Conservation (phyloP, 2,797 vertebrate species). For the Gymnopithys bicolor region DNA sequence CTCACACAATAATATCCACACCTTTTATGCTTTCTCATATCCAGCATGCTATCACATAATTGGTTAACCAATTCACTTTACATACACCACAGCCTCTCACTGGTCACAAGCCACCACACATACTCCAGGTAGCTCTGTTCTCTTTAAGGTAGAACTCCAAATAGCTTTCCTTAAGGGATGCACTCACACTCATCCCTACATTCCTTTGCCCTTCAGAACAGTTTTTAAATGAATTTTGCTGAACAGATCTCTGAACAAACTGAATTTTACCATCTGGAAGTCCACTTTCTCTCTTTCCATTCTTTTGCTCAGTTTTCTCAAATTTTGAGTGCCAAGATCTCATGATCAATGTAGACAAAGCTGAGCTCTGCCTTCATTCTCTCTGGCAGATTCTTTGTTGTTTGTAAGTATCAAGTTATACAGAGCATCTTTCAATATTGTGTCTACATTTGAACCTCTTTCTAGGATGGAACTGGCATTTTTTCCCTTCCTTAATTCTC, state of each 20-base stretch:
- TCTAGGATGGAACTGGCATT: not conserved
- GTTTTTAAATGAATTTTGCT: not conserved
- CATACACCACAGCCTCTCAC: too few relatives aligned
- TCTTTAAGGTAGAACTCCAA: too few relatives aligned
- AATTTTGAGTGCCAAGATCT: not conserved
- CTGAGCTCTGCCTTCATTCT: not conserved
- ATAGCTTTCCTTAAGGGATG: too few relatives aligned
- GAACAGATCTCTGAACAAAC: not conserved
- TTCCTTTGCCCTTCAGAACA: not conserved
- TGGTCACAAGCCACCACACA: too few relatives aligned
- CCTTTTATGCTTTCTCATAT: too few relatives aligned
- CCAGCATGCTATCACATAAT: too few relatives aligned
- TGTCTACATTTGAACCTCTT: not conserved
- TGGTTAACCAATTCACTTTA: too few relatives aligned
- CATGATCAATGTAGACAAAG: not conserved
- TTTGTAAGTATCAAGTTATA: not conserved
- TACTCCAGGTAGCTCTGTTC: too few relatives aligned
- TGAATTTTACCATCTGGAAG: not conserved
- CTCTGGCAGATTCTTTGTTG: not conserved
- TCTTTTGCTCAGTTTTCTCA: not conserved
- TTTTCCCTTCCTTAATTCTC: not conserved
- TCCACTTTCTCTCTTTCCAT: not conserved
- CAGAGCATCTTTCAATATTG: not conserved
- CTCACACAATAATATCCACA: too few relatives aligned
- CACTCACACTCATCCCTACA: too few relatives aligned